phyloP scores from a whole-genome alignment of 2,888 invertebrate genomes.

The Brachynemurus nebulosus region DNA sequence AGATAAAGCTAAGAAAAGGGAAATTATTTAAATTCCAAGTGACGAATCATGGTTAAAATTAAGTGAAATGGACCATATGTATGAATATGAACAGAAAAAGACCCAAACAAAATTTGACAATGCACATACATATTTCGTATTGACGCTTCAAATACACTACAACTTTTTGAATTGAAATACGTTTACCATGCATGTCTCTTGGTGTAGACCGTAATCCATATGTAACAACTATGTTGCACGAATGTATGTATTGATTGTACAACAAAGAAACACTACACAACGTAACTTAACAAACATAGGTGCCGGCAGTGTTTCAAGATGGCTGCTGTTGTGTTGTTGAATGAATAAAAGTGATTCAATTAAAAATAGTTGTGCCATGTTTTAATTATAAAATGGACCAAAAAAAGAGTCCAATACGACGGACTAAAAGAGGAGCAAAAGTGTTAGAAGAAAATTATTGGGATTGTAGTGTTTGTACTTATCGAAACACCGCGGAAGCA shows the following conservation, averaged over 20 bases:
- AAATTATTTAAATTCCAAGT: too few relatives aligned
- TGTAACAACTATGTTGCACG: background rate
- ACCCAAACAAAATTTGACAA: too few relatives aligned
- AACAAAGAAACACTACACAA: background rate
- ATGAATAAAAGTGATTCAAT: conserved; percentile 2
- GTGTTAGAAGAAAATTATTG: conserved; percentile 84
- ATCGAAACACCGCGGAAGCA: conserved; percentile 92
- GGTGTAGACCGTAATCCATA: background rate
- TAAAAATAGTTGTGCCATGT: conserved; percentile 17
- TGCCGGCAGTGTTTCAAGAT: background rate
- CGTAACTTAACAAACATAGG: background rate
- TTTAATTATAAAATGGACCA: conserved; percentile 44
- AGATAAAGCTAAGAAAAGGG: too few relatives aligned
- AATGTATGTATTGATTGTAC: background rate
- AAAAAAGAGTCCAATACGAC: conserved; percentile 63
- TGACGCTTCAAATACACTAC: too few relatives aligned
- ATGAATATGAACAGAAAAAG: too few relatives aligned
- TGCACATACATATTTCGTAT: too few relatives aligned
- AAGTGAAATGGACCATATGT: too few relatives aligned
- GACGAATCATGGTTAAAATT: too few relatives aligned
- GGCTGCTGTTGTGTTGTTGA: conserved; percentile 11
- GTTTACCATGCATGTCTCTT: background rate
- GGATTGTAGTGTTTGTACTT: conserved; percentile 99
- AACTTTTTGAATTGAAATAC: too few relatives aligned
- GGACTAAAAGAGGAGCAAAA: conserved; percentile 73